phyloP scores from a whole-genome alignment of 2,888 invertebrate species.

The Scaptomyza parva region DNA sequence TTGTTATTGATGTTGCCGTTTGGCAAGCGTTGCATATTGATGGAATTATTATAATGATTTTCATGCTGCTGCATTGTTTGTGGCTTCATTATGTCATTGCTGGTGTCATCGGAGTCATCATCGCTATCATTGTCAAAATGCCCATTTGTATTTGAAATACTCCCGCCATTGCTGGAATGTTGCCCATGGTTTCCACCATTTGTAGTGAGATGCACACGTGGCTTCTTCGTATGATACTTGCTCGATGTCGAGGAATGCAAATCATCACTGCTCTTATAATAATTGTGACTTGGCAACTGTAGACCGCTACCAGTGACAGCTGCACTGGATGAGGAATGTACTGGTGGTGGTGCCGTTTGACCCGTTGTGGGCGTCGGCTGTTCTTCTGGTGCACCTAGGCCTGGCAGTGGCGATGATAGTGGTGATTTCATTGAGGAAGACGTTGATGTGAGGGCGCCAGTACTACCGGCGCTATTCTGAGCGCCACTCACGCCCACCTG shows the following conservation, averaged over 20 bases:
- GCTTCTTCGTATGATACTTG: slow-evolving; percentile 81
- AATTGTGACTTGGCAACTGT: slow-evolving; percentile 49
- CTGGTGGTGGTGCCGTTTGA: slow-evolving; percentile 62
- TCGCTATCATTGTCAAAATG: slow-evolving; percentile 76
- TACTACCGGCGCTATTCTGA: slow-evolving; percentile 63
- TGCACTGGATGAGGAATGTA: slow-evolving; percentile 72
- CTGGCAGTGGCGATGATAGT: slow-evolving; percentile 80
- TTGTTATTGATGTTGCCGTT: slow-evolving; percentile 41
- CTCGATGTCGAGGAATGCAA: slow-evolving; percentile 75
- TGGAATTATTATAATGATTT: slow-evolving; percentile 60
- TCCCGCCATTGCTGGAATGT: slow-evolving; percentile 53
- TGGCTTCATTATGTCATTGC: slow-evolving; percentile 70
- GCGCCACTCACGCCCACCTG: slow-evolving; percentile 45
- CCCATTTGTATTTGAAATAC: slow-evolving; percentile 38
- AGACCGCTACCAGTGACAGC: slow-evolving; percentile 28
- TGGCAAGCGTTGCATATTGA: slow-evolving; percentile 48
- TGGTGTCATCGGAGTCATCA: slow-evolving; percentile 82
- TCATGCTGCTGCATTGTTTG: slow-evolving; percentile 69
- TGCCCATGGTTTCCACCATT: slow-evolving; percentile 45
- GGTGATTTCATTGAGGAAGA: slow-evolving; percentile 85
- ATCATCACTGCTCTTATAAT: slow-evolving; percentile 66
- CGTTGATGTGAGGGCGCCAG: slow-evolving; percentile 80
- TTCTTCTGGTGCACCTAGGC: slow-evolving; percentile 43
- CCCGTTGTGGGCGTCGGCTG: slow-evolving; percentile 35
- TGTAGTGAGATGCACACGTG: slow-evolving; percentile 77